Conservation (phyloP, 2,888 invertebrate species). For the Anoplius nigerrimus region DNA sequence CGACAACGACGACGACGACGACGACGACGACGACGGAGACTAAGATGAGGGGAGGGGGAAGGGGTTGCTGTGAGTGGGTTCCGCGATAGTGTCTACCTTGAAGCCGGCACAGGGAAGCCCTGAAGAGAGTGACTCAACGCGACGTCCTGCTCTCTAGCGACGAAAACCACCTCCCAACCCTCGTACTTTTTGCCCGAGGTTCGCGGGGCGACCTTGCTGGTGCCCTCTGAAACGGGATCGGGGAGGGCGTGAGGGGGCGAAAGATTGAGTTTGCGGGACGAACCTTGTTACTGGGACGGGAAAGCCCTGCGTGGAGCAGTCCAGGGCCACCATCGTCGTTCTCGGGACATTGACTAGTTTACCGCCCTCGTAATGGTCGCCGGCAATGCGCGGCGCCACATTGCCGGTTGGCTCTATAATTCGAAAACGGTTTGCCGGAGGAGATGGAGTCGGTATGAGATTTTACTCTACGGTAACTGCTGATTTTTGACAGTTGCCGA, state of each 20-base stretch:
- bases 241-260: no score
- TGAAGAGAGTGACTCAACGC: constrained; percentile 85
- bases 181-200: constrained; percentile 76
- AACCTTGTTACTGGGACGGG: constrained; percentile 82
- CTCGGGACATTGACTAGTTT: constrained; percentile 78
- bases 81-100: constrained; percentile 78
- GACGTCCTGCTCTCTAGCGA: constrained; percentile 67
- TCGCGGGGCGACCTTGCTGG: constrained; percentile 81
- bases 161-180: constrained; percentile 76
- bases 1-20: constrained; percentile 22
- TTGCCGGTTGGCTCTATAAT: constrained; percentile 80
- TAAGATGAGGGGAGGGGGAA: constrained; percentile 18
- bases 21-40: constrained; percentile 17
- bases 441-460: not conserved
- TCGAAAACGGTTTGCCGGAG: constrained; percentile 26
- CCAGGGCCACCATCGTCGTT: constrained; percentile 78
- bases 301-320: constrained; percentile 82
- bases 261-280: constrained; percentile 11
- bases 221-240: constrained; percentile 79
- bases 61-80: constrained; percentile 10
- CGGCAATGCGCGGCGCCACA: constrained; percentile 79
- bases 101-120: constrained; percentile 84
- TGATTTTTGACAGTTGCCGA: no score
- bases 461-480: no score
- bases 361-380: constrained; percentile 81